phyloP scores from a whole-genome alignment of 2,797 vertebrate species.

The Setipinna tenuifilis region DNA sequence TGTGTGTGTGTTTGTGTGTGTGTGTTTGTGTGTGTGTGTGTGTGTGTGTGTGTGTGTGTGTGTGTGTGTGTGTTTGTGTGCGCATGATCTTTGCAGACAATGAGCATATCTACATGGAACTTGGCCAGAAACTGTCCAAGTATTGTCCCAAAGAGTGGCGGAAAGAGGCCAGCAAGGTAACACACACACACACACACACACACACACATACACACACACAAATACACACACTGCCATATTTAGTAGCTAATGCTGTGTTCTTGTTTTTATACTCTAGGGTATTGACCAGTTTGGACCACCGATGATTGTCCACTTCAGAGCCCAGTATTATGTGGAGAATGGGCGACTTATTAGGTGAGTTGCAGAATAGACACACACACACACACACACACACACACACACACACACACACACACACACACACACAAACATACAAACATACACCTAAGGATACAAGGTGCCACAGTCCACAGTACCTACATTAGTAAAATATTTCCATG shows the following conservation, averaged over 20 bases:
- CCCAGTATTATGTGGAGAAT: conserved; percentile 98
- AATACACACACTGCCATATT: background rate
- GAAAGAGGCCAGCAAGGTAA: conserved; percentile 96
- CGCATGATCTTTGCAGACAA: conserved; percentile 81
- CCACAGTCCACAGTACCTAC: background rate
- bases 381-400: background rate
- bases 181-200: conserved; percentile 34
- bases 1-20: background rate
- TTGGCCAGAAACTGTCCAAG: conserved; percentile 96
- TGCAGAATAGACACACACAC: background rate
- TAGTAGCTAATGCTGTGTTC: background rate
- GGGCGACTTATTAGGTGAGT: conserved; percentile 90
- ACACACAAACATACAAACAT: background rate
- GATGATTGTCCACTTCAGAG: conserved; percentile 98
- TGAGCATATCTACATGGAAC: conserved; percentile 98
- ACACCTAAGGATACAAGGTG: background rate
- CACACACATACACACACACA: background rate
- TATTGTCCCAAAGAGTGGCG: conserved; percentile 99
- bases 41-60: background rate
- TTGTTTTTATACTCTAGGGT: conserved; percentile 76
- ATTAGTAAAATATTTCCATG: background rate
- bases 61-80: background rate
- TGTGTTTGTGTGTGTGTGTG: background rate
- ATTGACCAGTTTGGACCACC: conserved; percentile 98
- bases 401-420: background rate